phyloP scores from a whole-genome alignment of 2,797 vertebrate genomes.

The Betta splendens region DNA sequence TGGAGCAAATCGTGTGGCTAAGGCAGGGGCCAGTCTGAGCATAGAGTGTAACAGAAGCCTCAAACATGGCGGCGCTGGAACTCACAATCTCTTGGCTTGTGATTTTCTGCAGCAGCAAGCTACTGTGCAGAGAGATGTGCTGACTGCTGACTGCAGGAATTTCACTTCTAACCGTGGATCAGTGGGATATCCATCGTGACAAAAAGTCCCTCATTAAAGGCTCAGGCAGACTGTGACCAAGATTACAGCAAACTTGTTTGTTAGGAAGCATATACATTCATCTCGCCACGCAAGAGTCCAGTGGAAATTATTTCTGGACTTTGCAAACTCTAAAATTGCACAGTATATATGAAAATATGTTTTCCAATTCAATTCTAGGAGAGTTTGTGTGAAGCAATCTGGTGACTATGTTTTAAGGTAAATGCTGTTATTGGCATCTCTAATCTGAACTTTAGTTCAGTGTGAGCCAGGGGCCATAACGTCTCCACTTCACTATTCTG shows the following conservation, averaged over 20 bases:
- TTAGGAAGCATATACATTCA: constrained; percentile 45
- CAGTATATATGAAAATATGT: background rate
- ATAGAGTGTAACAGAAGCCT: constrained; percentile 66
- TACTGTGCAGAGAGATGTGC: constrained; percentile 70
- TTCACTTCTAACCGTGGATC: constrained; percentile 66
- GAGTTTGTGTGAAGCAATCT: no score
- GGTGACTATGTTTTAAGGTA: no score
- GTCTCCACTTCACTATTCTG: constrained; percentile 78
- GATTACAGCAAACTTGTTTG: constrained; percentile 68
- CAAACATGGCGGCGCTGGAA: constrained; percentile 66
- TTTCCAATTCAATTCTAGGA: no score
- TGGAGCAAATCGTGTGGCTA: constrained; percentile 57
- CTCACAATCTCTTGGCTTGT: constrained; percentile 66
- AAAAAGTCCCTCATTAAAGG: constrained; percentile 71
- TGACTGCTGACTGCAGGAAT: constrained; percentile 71
- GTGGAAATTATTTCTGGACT: constrained; percentile 27
- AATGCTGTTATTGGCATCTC: no score
- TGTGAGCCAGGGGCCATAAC: constrained; percentile 79
- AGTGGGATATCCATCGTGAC: constrained; percentile 68
- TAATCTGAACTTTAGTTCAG: constrained; percentile 72
- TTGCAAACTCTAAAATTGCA: constrained; percentile 20
- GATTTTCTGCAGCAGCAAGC: constrained; percentile 67
- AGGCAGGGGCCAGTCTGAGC: constrained; percentile 62
- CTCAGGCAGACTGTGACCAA: constrained; percentile 69
- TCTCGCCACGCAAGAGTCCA: constrained; percentile 17